A percentile compares a stretch with the other conserved stretches of the same genome.
These are phyloP conservation scores for Gorsachius goisagi DNA, from an alignment of 2,113 vertebrate species.

Conservation along the genomic window DNA sequence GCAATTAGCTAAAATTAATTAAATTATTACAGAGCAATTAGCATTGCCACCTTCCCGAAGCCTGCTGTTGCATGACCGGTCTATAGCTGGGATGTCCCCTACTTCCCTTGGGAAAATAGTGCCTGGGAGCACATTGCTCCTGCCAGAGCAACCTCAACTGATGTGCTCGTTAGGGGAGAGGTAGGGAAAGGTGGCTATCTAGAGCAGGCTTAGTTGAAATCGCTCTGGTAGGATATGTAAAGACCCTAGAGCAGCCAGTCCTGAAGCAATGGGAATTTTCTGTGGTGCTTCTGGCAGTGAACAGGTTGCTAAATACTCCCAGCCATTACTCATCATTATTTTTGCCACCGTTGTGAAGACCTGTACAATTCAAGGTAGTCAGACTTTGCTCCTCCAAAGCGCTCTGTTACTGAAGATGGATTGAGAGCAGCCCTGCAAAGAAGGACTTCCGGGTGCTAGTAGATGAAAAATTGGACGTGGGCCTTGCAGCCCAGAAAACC, in stretches of 20 bases:
- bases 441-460: not conserved
- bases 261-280: not conserved
- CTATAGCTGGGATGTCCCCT: not conserved
- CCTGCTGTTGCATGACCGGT: not conserved
- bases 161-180: not conserved
- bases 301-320: not conserved
- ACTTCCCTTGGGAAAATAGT: not conserved
- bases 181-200: not conserved
- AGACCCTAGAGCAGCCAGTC: not conserved
- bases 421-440: not conserved
- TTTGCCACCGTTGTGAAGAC: not conserved
- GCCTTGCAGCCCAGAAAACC: not conserved
- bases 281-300: not conserved
- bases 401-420: not conserved
- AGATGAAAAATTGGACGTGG: not conserved
- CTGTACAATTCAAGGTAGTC: not conserved
- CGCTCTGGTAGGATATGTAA: rapidly evolving
- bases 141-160: not conserved
- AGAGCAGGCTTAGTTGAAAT: not conserved
- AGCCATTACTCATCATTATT: not conserved
- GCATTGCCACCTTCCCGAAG: not conserved
- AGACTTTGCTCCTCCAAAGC: not conserved
- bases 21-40: not conserved
- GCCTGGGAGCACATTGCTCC: not conserved
- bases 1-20: not conserved